Base-by-base conservation (phyloP, 1,140 invertebrate genomes). In the Matsumurasca onukii region DNA sequence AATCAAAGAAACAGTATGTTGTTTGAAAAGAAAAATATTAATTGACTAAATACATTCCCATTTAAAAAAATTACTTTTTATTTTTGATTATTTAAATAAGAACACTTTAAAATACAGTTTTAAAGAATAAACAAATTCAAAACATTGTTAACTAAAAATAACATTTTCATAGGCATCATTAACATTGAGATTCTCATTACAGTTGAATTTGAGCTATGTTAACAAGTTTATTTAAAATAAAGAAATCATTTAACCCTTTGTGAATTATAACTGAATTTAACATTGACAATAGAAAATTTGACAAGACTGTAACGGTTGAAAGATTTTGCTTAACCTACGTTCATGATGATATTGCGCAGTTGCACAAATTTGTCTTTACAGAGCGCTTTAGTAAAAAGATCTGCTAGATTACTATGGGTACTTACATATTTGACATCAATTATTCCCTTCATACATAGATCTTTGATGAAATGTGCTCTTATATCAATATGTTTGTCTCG, bases 401-500 rank as follows among this genome's bases (percentile, higher is more conserved):
- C 25, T 31, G 62, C 62, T 31, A 45, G 3, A 64, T 64, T 64
- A 3, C 34, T 20, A 34, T 30, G 2, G 31, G 25, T 24, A 13
- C 25, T 13, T 13, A 64, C 30, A 9, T 64, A 27, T 9, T 64
- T 20, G 34, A 31, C 62, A 64, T 64, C 62, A 64, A 30, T 9
- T 31, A 61, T 31, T 31, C 39, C 62, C 25, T 30, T 64, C 1
- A 2, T 9, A 31, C n/a, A 34, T 13, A 64, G 25, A 13, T 64
- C 30, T 25, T 64, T 30, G 2, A 64, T 34, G n/a, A 64, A 64
- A 31, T 64, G 62, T 13, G n/a, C n/a, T 31, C n/a, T 64, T 39
- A 34, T 64, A 27, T 64, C 62, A 1, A 81, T 80, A 69, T 81
- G 79, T 64, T 81, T 79, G 0, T 76, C 74, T 31, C 76, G 57